Evolutionary conservation across 2,113 vertebrate genomes (phyloP).

Genomic region (Perca schrenkii): DNA sequence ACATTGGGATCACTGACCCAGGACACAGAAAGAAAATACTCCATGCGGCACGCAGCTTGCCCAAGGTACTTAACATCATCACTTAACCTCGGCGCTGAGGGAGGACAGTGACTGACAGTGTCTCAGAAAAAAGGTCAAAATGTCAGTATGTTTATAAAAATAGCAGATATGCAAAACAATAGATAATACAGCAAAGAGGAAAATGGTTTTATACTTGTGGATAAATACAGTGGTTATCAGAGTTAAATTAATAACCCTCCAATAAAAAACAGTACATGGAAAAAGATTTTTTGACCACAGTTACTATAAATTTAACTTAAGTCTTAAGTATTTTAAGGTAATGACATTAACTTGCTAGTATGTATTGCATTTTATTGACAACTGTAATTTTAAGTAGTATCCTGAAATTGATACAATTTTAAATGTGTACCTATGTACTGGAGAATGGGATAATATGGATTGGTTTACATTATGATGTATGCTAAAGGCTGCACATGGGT

Average conservation of each 20-base stretch:
- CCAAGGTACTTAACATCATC: constrained; percentile 87
- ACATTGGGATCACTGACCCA: constrained; percentile 93
- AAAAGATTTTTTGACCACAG: not conserved
- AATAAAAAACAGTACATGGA: not conserved
- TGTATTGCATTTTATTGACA: not conserved
- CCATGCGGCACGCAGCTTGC: constrained; percentile 92
- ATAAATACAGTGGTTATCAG: not conserved
- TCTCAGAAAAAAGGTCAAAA: not conserved
- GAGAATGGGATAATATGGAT: not conserved
- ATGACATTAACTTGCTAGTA: too few species aligned
- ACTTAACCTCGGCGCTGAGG: constrained; percentile 14
- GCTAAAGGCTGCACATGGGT: not conserved
- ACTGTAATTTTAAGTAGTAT: not conserved
- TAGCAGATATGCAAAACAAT: constrained; percentile 15
- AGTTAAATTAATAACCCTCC: not conserved
- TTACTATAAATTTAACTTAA: not conserved
- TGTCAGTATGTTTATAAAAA: not conserved
- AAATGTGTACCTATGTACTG: not conserved
- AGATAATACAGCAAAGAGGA: not conserved
- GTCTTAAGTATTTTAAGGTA: too few species aligned
- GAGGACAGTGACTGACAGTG: constrained; percentile 19
- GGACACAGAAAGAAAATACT: constrained; percentile 96
- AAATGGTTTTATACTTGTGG: not conserved
- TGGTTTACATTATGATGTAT: not conserved
- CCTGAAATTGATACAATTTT: not conserved